Conservation (phyloP, 2,113 vertebrate species). For the Rattus norvegicus region DNA sequence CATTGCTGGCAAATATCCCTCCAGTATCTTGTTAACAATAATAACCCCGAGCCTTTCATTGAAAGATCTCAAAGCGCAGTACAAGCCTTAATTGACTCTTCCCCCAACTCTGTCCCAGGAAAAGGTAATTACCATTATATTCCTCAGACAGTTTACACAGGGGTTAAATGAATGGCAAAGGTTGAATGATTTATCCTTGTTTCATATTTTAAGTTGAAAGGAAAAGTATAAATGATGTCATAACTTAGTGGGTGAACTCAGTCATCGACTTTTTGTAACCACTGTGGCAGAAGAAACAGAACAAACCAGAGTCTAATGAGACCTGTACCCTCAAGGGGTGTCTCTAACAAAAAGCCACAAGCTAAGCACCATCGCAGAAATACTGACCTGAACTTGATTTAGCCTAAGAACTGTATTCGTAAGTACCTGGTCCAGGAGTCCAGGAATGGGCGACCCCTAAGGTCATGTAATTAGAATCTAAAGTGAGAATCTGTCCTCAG, state of each 20-base stretch:
- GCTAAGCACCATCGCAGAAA: neutral
- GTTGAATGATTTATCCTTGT: constrained; percentile 72
- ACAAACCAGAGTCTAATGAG: neutral
- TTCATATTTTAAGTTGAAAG: constrained; percentile 79
- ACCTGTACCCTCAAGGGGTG: neutral
- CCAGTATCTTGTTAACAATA: constrained; percentile 81
- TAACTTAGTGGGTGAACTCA: constrained; percentile 59
- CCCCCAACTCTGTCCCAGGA: constrained; percentile 59
- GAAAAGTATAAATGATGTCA: constrained; percentile 77
- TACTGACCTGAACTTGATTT: neutral
- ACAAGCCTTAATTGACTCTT: constrained; percentile 72
- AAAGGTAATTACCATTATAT: constrained; percentile 78
- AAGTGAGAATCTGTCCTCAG: neutral
- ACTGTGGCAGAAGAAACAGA: neutral
- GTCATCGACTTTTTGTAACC: neutral
- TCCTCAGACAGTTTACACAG: constrained; percentile 77
- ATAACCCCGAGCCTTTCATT: constrained; percentile 78
- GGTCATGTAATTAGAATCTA: neutral
- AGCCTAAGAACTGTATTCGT: neutral
- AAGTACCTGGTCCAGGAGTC: neutral
- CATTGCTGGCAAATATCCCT: constrained; percentile 82
- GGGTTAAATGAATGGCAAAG: constrained; percentile 69
- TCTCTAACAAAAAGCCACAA: neutral
- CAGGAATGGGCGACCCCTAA: neutral
- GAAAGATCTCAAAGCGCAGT: constrained; percentile 82